phyloP scores from a whole-genome alignment of 2,113 vertebrate genomes.

The Tragelaphus buxtoni region DNA sequence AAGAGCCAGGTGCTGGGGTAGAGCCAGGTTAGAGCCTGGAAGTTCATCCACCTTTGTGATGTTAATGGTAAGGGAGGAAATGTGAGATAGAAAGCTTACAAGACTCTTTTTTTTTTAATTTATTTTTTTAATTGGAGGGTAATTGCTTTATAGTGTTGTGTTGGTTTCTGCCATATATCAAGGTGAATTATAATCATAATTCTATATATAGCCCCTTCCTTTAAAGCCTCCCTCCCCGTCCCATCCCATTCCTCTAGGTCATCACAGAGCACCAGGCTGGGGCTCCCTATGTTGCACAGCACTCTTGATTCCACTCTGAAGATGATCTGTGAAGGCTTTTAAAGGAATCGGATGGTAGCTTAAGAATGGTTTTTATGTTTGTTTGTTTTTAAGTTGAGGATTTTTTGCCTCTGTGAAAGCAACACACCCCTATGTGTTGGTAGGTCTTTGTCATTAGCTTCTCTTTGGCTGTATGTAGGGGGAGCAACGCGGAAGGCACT shows the following conservation, averaged over 20 bases:
- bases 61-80: background rate
- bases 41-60: conserved; percentile 2
- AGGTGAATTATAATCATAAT: background rate
- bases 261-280: background rate
- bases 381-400: background rate
- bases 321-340: background rate
- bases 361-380: background rate
- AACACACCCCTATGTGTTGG: background rate
- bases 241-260: background rate
- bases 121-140: background rate
- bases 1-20: background rate
- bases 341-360: background rate
- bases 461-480: background rate
- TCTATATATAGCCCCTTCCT: background rate
- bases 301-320: background rate
- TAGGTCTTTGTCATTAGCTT: background rate
- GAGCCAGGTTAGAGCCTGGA: conserved; percentile 36
- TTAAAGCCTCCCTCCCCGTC: background rate
- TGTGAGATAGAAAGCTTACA: background rate
- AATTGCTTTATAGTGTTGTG: background rate
- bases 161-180: background rate
- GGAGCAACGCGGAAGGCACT: background rate
- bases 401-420: background rate
- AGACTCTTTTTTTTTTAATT: background rate
- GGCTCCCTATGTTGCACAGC: background rate